Evolutionary conservation across 2,113 vertebrate species (phyloP), one percentile per base, ranked within the genome.

Genomic region (Rafetus swinhoei): DNA sequence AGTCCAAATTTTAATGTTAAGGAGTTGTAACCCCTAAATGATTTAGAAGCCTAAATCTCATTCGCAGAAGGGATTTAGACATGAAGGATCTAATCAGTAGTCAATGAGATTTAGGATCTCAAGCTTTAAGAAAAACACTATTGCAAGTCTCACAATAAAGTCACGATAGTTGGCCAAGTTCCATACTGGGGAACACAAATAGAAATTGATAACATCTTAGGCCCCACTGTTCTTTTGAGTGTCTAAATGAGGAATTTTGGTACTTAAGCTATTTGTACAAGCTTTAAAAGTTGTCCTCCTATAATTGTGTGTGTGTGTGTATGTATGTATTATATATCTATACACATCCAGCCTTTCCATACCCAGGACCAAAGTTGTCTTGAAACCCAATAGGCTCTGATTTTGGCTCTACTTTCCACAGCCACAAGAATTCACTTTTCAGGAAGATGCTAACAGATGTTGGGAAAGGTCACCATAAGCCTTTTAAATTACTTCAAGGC

Each of bases 131-230:
- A 15, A 55, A 27, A 32, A 84, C 53, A 7, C 16, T 92, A 16
- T 6, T 85, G 52, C n/a, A 53, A 93, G 56, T 86, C 62, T 89
- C 84, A 57, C 56, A 84, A 82, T 93, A 86, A 86, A 84, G 93
- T 84, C 93, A 1, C 39, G 79, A 39, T 3, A n/a, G 45, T 15
- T 91, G 72, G 16, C 35, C 39, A n/a, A 69, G 13, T 5, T 85
- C 60, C 81, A 4, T 91, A 29, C 57, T 80, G 45, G 22, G n/a
- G 82, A 95, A 88, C 91, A 85, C 8, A 92, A 93, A 91, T 81
- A 29, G 86, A 32, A 60, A n/a, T 82, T 90, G 9, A 22, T 86
- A 86, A 45, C 29, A 81, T 4, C 4, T 88, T 50, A 90, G 88
- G 25, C 2, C 79, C 9, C 55, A 8, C 84, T 50, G 10, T 7